These are phyloP conservation scores for Colletes gigas DNA, from an alignment of 1,140 invertebrate genomes.

Conservation along the genomic window DNA sequence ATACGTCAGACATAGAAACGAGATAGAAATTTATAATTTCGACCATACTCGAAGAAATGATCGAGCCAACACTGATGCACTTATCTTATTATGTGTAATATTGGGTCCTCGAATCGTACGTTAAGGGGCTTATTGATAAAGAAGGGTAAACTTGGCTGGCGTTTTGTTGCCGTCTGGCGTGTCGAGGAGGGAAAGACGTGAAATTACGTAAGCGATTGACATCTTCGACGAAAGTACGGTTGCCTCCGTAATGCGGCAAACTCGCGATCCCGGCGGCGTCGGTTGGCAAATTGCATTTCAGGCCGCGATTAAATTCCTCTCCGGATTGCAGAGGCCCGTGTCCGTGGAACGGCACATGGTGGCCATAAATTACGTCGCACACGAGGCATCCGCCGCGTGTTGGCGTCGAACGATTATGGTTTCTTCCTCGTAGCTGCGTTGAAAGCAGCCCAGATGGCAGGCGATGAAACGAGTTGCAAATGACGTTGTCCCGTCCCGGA, in stretches of 20 bases:
- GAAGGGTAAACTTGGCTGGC: too few species aligned
- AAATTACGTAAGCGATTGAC: too few species aligned
- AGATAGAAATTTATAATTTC: too few species aligned
- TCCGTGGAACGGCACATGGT: background rate
- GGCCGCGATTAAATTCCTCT: slow-evolving; percentile 38
- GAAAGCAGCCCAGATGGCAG: slow-evolving; percentile 64
- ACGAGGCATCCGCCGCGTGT: background rate
- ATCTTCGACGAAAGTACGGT: background rate
- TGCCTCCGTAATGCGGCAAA: background rate
- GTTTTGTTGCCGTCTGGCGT: too few species aligned
- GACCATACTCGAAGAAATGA: too few species aligned
- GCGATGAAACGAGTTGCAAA: slow-evolving; percentile 63
- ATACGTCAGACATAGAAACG: too few species aligned
- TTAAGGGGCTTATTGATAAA: too few species aligned
- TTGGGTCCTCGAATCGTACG: too few species aligned
- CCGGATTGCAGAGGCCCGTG: background rate
- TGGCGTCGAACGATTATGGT: slow-evolving; percentile 48
- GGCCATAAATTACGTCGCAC: slow-evolving; percentile 44
- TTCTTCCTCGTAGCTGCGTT: slow-evolving; percentile 56
- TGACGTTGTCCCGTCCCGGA: slow-evolving; percentile 50
- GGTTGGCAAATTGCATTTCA: background rate
- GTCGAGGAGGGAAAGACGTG: too few species aligned
- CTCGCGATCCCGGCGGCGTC: background rate
- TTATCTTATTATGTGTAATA: too few species aligned
- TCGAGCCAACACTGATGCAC: too few species aligned